Evolutionary conservation across 2,113 vertebrate species (phyloP), one percentile per base, ranked within the genome.

Genomic region (Mirounga angustirostris): DNA sequence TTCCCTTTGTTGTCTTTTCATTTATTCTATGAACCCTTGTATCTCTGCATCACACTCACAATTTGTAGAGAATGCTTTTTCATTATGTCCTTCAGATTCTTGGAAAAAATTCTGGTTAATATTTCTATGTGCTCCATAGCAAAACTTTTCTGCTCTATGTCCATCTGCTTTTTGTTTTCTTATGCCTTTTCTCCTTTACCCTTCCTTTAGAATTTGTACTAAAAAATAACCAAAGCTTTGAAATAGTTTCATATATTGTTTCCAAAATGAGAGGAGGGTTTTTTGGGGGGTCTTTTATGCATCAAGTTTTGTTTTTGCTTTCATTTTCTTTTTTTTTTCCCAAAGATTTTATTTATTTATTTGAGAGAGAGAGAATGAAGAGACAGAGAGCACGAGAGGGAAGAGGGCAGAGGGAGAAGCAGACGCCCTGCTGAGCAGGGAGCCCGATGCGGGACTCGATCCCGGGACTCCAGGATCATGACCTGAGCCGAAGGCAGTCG

Each of bases 1-100:
- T 91, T 91, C 69, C 65, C 91, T 93, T 73, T 61, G 78, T 52
- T 97, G 54, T 87, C 19, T 26, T 95, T 89, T 92, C 26, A 87
- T 92, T 92, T 96, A 54, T 79, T 89, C 63, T n/a, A 43, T 28
- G 59, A 59, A 79, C 36, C 6, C 5, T 69, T 43, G 28, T 79
- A 79, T 94, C 71, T 96, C 52, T 93, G 46, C 9, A 2, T 28
- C 80, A 43, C 26, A 63, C 46, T 80, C 52, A 74, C 30, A 43
- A 58, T 89, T 89, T 94, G 86, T 43, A 56, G 92, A 46, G 74
- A 67, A 79, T 19, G 18, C 3, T 58, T 87, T 89, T 95, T 74
- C 50, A 74, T 67, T 87, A 61, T 4, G 46, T 73, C 82, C 26
- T 33, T 86, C 10, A 3, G 73, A 79, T 96, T 63, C 46, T 82